Evolutionary conservation across 2,888 invertebrate genomes (phyloP), one percentile per base, ranked within the genome.

Genomic region (Drosophila acutilabella): DNA sequence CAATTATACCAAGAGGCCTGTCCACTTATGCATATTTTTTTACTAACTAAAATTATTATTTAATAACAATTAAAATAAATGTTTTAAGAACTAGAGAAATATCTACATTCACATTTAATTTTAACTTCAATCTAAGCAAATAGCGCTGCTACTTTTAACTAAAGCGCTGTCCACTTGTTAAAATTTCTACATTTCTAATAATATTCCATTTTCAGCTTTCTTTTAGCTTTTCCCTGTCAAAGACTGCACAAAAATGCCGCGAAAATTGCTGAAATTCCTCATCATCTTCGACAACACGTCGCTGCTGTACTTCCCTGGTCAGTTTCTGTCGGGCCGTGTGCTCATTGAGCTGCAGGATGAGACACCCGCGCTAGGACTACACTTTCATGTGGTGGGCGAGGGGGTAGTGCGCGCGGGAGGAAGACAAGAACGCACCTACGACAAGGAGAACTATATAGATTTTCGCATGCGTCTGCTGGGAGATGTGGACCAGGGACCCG

Each of bases 231-330:
- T 42, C 10, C 7, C n/a, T 20, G 8, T 18, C 7, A 23, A 56
- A 56, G 20, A 44, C 54, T 20, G 33, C 33, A 30, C 20, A 44
- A 36, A 36, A 20, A 97, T 97, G 97, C 96, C 97, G 81, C 94
- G 97, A 88, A 98, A 98, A 93, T 93, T 98, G 84, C 94, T 97
- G 77, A 98, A 98, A 93, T 98, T 98, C 93, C 94, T 98, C 71
- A 98, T 98, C 88, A 94, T 98, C 75, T 97, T 98, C 93, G 98
- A 98, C 93, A 98, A 98, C 92, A 97, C 97, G 50, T 98, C 97
- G 86, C 93, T 98, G 75, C 93, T 98, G 67, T 98, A 98, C 93
- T 98, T 98, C 91, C 98, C 98, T 69, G 98, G 98, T 6, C 97
- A 98, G 92, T 98, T 98, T 93, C 93, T 98, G 77, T 97, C 97